Base-by-base conservation (phyloP, 2,888 invertebrate genomes). In the Philereme vetulata region DNA sequence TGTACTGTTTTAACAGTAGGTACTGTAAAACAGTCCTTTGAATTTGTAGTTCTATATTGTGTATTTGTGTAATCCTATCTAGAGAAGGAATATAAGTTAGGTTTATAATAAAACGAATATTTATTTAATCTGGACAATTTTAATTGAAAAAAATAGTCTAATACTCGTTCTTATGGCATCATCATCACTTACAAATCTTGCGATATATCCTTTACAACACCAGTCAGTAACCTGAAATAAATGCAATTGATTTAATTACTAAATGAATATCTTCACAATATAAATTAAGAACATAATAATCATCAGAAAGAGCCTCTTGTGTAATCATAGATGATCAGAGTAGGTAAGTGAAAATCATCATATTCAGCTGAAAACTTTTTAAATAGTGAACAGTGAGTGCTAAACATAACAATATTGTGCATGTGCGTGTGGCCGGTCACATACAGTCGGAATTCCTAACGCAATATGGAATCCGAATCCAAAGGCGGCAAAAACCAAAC, bases 251-350 rank as follows among this genome's bases (percentile, higher is more conserved):
- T 7, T 38, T 6, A 7, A 6, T 38, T 7, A 38, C 4, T 38
- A 3, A 38, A 0, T 8, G 8, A 38, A 38, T 6, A 21, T 21
- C 21, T 21, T 21, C 21, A 21, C 21, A 21, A 21, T 21, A 21
- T 21, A 21, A 21, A 21, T 21, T 21, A 21, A 21, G 2, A 1
- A 21, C 21, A 21, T 6, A 38, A 6, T 38, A 7, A 38, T 38
- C 72, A 35, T 86, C 87, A 87, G 87, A 85, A 86, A 87, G 87
- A 86, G 87, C 88, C 87, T 88, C 87, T 68, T 86, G 81, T 86
- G 85, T 86, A 86, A 85, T 86, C 85, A 86, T 78, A 70, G 67
- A 63, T 62, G 62, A 74, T 88, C 88, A 88, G 87, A 85, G 88
- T 86, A 87, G 87, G 85, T 86, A 88, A 87, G 84, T 81, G 60